Base-by-base conservation (phyloP, 2,888 invertebrate genomes). In the Nyleta sp. region DNA sequence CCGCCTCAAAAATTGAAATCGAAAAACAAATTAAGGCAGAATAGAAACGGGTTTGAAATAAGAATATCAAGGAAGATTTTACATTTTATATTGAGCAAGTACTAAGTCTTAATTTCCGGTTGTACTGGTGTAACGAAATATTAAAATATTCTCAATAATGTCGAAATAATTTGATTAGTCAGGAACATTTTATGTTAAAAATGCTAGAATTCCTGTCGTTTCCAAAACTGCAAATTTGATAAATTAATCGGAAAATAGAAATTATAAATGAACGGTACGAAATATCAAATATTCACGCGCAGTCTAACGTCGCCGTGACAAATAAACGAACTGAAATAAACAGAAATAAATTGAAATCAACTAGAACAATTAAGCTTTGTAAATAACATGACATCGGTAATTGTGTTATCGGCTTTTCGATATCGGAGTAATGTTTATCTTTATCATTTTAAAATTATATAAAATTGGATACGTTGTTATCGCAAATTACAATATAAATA, bases 311-410 rank as follows among this genome's bases (percentile, higher is more conserved):
- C 6, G 31, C 28, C 2, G n/a, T 35, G 35, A 35, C 6, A 28
- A 28, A 31, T 50, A 50, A 31, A 3, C 15, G 50, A 50, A 17
- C 31, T 50, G 10, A 50, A 50, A 50, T 31, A 31, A 28, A 50
- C 50, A 31, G 28, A 50, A 31, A 50, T 50, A 28, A 50, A 50
- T 13, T 24, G 50, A 28, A 50, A 50, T 31, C 50, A 50, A 50
- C 28, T 28, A 50, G 15, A 50, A 31, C 50, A 50, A 50, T 50
- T 50, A 50, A 50, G 31, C 31, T 18, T 50, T 28, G 13, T 31
- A 28, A 50, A 50, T 31, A 50, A 50, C 28, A 28, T 28, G 15
- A 7, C 31, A 50, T 6, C 24, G 13, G 13, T 50, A 50, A 48
- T 50, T 50, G 31, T 15, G 31, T 50, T 50, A 50, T 28, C 8